phyloP scores from a whole-genome alignment of 2,113 vertebrate genomes.

The Triplophysa rosa region DNA sequence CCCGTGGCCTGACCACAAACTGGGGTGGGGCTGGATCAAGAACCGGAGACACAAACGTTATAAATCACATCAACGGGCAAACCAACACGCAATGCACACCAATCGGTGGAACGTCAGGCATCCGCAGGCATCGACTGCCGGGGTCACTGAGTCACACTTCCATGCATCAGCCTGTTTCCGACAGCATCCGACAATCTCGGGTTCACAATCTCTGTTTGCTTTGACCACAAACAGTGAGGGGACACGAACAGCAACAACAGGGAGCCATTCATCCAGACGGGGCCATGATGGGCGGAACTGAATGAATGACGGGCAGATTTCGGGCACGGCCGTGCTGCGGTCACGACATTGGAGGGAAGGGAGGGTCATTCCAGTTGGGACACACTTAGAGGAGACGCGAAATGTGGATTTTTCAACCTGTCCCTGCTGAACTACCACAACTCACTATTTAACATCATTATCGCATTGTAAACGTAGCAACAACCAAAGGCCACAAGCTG shows the following conservation, averaged over 20 bases:
- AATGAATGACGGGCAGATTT: constrained; percentile 73
- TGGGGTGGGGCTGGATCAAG: constrained; percentile 88
- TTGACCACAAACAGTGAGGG: constrained; percentile 42
- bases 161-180: constrained; percentile 50
- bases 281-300: constrained; percentile 49
- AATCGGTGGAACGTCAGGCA: constrained; percentile 12
- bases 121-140: constrained; percentile 43
- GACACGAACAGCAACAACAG: constrained; percentile 58
- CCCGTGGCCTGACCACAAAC: constrained; percentile 95
- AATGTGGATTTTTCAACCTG: not conserved
- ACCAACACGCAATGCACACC: not conserved
- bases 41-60: constrained; percentile 27
- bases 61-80: too few species aligned
- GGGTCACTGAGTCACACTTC: constrained; percentile 27
- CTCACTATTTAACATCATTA: not conserved
- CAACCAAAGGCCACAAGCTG: not conserved
- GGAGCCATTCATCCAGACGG: constrained; percentile 73
- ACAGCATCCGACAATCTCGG: constrained; percentile 17
- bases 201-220: constrained; percentile 24
- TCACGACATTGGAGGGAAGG: constrained; percentile 37
- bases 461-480: not conserved
- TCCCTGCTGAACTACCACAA: not conserved
- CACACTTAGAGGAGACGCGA: constrained; percentile 2
- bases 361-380: constrained; percentile 32
- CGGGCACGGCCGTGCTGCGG: constrained; percentile 23